Base-by-base conservation (phyloP, 2,888 invertebrate genomes). In the Pharmacophagus antenor region DNA sequence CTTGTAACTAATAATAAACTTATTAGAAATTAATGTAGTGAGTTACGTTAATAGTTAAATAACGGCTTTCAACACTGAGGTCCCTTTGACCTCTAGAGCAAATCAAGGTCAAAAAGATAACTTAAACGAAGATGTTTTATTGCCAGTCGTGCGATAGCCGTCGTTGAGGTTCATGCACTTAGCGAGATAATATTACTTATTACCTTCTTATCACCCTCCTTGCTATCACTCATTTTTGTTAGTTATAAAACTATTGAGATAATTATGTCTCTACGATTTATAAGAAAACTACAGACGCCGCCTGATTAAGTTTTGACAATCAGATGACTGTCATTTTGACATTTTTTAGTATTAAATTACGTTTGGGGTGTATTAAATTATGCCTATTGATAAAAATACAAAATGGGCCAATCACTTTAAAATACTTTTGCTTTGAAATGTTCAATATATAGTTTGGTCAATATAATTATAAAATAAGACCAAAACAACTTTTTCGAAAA, bases 201-300 rank as follows among this genome's bases (percentile, higher is more conserved):
- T 85, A 87, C 88, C 88, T 87, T 88, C 77, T 84, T 84, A 84
- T 85, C 85, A 60, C 69, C 73, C 60, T 79, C 80, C 62, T 71
- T 73, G 64, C 69, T 75, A 71, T 85, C 84, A 60, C 78, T 77
- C 88, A 88, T 88, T 65, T 70, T 74, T 72, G 62, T 63, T 72
- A 70, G 71, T 77, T 71, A 69, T 71, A 69, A 67, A 65, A 68
- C 52, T 61, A 56, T 42, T 56, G 27, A 44, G 22, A 51, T 51
- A 42, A 42, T 6, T 42, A 3, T 15, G 46, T 44, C 21, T n/a
- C 3, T 17, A 55, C 31, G 37, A 22, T 37, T 25, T 41, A 42
- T 27, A 53, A 41, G 1, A 56, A 56, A 56, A 56, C 49, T 41
- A 42, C 18, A 42, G 31, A 44, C 37, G 50, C 31, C 46, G 46